Conservation (phyloP, 2,797 vertebrate genomes). For the Lagodon rhomboides region DNA sequence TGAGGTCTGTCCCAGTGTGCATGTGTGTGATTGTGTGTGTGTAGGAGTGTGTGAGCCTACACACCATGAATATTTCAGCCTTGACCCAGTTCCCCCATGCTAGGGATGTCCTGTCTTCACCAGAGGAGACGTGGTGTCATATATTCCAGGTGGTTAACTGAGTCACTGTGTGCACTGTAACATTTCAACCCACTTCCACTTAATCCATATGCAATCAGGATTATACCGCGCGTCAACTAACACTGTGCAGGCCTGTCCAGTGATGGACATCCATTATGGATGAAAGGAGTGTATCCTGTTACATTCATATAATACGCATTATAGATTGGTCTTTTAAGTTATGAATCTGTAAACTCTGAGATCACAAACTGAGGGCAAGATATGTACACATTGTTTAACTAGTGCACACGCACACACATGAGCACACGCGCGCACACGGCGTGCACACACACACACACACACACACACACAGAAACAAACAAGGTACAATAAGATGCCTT, state of each 20-base stretch:
- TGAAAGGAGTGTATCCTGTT: conserved; percentile 23
- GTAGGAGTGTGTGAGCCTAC: conserved; percentile 40
- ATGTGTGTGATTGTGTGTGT: conserved; percentile 28
- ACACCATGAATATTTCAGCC: conserved; percentile 80
- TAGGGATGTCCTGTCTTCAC: conserved; percentile 80
- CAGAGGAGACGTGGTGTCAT: conserved; percentile 77
- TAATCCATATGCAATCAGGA: conserved; percentile 72
- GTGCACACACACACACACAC: background rate
- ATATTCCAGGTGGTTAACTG: conserved; percentile 81
- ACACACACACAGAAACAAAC: conserved; percentile 40
- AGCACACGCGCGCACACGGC: conserved; percentile 22
- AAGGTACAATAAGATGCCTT: conserved; percentile 64
- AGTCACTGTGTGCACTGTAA: conserved; percentile 76
- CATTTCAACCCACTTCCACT: conserved; percentile 72
- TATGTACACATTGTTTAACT: conserved; percentile 44
- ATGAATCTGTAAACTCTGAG: conserved; percentile 18
- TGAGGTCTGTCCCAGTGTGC: conserved; percentile 55
- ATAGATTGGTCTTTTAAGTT: conserved; percentile 26
- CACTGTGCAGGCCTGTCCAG: conserved; percentile 45
- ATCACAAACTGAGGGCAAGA: conserved; percentile 29
- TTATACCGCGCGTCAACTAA: conserved; percentile 54
- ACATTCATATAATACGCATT: conserved; percentile 15
- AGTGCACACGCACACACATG: conserved; percentile 6
- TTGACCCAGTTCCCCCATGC: conserved; percentile 79
- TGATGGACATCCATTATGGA: conserved; percentile 36